Evolutionary conservation across 2,797 vertebrate genomes (phyloP).

Genomic region (Choloepus didactylus): DNA sequence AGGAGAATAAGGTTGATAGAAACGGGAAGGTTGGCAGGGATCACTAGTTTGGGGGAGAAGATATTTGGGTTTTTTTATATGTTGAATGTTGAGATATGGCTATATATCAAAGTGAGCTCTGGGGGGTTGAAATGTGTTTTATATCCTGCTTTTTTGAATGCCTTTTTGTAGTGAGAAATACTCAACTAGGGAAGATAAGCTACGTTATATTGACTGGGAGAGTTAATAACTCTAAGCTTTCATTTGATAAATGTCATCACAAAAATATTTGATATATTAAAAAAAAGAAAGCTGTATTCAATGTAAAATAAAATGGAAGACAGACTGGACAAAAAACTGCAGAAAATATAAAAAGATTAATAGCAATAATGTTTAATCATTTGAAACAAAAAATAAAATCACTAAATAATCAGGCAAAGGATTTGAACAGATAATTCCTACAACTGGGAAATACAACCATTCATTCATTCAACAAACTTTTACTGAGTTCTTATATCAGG

Average conservation of each 20-base stretch:
- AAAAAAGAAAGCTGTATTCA: slow-evolving; percentile 36
- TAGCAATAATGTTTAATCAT: slow-evolving; percentile 27
- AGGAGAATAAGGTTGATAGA: neutral
- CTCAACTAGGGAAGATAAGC: neutral
- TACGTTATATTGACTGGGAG: neutral
- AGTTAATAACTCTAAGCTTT: slow-evolving; percentile 49
- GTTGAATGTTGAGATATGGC: neutral
- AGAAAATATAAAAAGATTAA: slow-evolving; percentile 49
- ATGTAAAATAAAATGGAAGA: slow-evolving; percentile 61
- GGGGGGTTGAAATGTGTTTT: neutral
- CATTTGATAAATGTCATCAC: slow-evolving; percentile 49
- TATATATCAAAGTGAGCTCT: neutral
- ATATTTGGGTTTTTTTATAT: neutral
- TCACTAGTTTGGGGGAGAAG: neutral
- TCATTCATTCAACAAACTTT: neutral
- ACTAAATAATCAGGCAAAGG: neutral
- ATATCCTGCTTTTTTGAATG: slow-evolving; percentile 6
- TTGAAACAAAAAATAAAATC: slow-evolving; percentile 51
- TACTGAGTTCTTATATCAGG: neutral
- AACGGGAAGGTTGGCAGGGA: neutral
- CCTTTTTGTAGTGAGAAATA: neutral
- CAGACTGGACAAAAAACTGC: slow-evolving; percentile 21
- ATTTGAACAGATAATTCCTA: slow-evolving; percentile 57
- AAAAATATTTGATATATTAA: slow-evolving; percentile 47
- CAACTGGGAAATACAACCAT: neutral